Base-by-base conservation (phyloP, 2,113 vertebrate species). In the Anolis carolinensis region DNA sequence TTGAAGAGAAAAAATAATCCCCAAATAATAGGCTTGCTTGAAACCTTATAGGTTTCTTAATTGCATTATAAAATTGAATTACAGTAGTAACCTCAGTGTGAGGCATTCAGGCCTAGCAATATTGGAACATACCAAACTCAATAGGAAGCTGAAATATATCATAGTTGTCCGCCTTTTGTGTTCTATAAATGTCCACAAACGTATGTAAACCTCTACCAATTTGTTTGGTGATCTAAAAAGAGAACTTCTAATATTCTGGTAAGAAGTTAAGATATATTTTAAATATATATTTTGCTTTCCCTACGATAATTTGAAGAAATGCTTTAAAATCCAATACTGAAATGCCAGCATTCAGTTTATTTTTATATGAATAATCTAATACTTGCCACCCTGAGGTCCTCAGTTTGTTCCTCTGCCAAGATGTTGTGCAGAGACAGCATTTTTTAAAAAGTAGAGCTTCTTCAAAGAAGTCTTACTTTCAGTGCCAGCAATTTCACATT, bases 301-400 rank as follows among this genome's bases (percentile, higher is more conserved):
- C 90, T 87, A 88, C 89, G 79, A 89, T 86, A 92, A 88, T 93
- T 92, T 93, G 92, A 94, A 90, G 87, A 86, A 85, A 84, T 89
- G 88, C 72, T 93, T 93, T 90, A 91, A 89, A 91, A 93, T 88
- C 85, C 87, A 90, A 10, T 94, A 93, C 93, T 94, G 91, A 94
- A 94, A 92, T 88, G 92, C 87, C 84, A 90, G 25, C 91, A 87
- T 94, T 95, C 93, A 89, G 92, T 94, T 93, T 95, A 84, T 94
- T 96, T 96, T 94, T 95, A 83, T 92, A 88, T 93, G 90, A 94
- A 92, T 96, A 94, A 92, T 86, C 78, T 91, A 91, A 93, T 95
- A 87, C 85, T 91, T 93, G 91, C 91, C 92, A 94, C 94, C 93
- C 95, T 93, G 92, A 90, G 92, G 93, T 95, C 92, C 59, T 92